Base-by-base conservation (phyloP, 1,140 invertebrate species). In the Drosophila lowei region DNA sequence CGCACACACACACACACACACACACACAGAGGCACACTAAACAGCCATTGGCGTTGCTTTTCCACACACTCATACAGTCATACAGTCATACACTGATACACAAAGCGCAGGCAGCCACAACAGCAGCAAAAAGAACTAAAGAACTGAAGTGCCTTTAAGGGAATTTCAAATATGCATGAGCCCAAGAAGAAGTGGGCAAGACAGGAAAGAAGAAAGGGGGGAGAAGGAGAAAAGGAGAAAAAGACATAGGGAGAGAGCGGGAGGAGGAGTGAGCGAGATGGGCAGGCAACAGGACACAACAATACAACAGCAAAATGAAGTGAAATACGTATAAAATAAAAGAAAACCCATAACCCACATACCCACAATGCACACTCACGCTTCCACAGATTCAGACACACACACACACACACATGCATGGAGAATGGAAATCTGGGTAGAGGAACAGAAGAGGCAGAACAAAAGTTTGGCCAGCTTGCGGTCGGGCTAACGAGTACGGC, bases 161-260 rank as follows among this genome's bases (percentile, higher is more conserved):
- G 83, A 86, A 86, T 83, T 78, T 88, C 63, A 88, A 88, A 88
- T 88, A 88, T 88, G 84, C 83, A 88, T 88, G 84, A 88, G 72
- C 56, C 43, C 53, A 83, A 79, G 78, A 70, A 81, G 62, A 63
- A 30, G 46, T 66, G 65, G 30, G 60, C n/a, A 47, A 47, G 47
- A 25, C 4, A 13, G 15, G n/a, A 47, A 57, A 18, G 30, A 34
- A 56, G 38, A 46, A 1, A 28, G 21, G n/a, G 15, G 15, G 1
- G 15, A 9, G 38, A 18, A 43, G 30, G 18, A 44, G 11, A 38
- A 3, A 38, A 16, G 11, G 46, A 28, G 38, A 15, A 25, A 30
- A 18, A 15, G 38, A 13, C 21, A 50, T 42, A 16, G 52, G 23
- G 16, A n/a, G 21, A 25, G 23, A 5, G 23, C 3, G 4, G 5